These are phyloP conservation scores for Tachystola acroxantha DNA, from an alignment of 2,888 invertebrate species.

Conservation along the genomic window DNA sequence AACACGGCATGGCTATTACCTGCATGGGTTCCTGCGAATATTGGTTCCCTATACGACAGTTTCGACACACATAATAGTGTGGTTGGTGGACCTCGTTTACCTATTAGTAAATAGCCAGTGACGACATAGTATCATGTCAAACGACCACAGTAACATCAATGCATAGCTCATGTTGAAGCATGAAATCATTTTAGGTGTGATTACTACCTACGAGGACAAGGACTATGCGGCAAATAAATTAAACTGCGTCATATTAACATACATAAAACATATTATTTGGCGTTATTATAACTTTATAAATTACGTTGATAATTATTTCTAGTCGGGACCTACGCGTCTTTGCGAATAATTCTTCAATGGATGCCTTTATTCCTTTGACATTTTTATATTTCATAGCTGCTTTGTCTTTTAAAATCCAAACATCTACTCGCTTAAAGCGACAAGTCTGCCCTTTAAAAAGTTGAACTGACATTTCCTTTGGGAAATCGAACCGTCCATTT, in stretches of 20 bases:
- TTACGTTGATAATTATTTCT: too few species aligned
- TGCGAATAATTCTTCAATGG: too few species aligned
- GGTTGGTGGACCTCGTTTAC: too few species aligned
- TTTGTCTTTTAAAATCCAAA: neutral
- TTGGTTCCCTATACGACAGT: too few species aligned
- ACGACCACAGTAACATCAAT: neutral
- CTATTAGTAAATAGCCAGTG: constrained; percentile 8
- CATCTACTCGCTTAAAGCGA: neutral
- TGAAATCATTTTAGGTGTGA: constrained; percentile 10
- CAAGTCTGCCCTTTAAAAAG: constrained; percentile 12
- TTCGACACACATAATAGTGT: too few species aligned
- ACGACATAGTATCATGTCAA: constrained; percentile 5
- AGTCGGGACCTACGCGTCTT: too few species aligned
- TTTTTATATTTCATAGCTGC: neutral
- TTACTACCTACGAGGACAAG: constrained; percentile 14
- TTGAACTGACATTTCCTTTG: constrained; percentile 25
- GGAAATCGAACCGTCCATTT: constrained; percentile 22
- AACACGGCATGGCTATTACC: too few species aligned
- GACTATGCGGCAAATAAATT: constrained; percentile 8
- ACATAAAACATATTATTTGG: too few species aligned
- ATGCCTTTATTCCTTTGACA: neutral
- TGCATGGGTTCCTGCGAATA: too few species aligned
- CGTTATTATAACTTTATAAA: too few species aligned
- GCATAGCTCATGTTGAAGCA: constrained; percentile 6
- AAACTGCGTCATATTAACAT: neutral